These are phyloP conservation scores for Hypotaenidia okinawae DNA, from an alignment of 2,797 vertebrate genomes.

Conservation along the genomic window DNA sequence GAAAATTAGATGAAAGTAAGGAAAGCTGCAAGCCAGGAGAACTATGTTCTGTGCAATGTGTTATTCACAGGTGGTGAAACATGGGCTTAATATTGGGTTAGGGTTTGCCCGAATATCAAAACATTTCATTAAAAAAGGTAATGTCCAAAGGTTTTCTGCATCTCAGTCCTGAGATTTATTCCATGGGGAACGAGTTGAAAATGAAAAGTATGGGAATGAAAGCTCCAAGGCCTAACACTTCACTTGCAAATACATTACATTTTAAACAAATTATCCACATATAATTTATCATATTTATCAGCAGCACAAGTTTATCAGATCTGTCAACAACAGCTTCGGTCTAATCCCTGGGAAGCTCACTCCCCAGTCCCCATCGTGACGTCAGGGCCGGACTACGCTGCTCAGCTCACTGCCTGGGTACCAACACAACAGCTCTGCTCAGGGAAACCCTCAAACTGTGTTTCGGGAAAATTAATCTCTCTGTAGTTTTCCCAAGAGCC, in stretches of 20 bases:
- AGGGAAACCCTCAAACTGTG: not conserved
- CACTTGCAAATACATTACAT: not conserved
- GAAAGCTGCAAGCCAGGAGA: not conserved
- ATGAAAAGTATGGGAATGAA: not conserved
- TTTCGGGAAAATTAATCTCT: not conserved
- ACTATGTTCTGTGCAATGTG: not conserved
- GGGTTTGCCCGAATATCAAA: not conserved
- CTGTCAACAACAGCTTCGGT: not conserved
- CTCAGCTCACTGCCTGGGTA: not conserved
- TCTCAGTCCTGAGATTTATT: not conserved
- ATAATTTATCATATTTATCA: not conserved
- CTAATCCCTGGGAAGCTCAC: not conserved
- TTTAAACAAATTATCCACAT: not conserved
- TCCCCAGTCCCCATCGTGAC: not conserved
- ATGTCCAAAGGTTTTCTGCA: not conserved
- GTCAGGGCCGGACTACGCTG: not conserved
- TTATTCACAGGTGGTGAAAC: slow-evolving; percentile 1
- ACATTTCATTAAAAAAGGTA: not conserved
- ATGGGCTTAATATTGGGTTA: not conserved
- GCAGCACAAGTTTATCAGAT: not conserved
- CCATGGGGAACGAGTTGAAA: not conserved
- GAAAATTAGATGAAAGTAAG: not conserved
- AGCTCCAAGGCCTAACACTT: not conserved
- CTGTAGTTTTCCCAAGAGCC: not conserved
- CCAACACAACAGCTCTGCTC: not conserved